Evolutionary conservation across 2,113 vertebrate species (phyloP).

Genomic region (Alligator sinensis): DNA sequence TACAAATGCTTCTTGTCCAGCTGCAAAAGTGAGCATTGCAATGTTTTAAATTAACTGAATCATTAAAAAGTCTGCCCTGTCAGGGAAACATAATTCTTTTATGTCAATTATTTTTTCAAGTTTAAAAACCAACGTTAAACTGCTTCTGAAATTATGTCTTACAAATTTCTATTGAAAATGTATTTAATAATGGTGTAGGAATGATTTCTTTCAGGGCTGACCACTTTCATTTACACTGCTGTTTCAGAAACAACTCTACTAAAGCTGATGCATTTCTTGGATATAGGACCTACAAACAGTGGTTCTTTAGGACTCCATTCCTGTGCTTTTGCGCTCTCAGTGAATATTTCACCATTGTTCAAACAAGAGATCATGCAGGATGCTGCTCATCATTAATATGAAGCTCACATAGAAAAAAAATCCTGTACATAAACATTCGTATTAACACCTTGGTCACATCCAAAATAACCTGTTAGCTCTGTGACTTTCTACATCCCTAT

Average conservation of each 20-base stretch:
- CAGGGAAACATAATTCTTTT: not conserved
- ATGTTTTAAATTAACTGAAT: not conserved
- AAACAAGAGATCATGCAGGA: not conserved
- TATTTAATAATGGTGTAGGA: not conserved
- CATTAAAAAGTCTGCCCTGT: not conserved
- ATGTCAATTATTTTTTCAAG: not conserved
- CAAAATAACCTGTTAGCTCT: not conserved
- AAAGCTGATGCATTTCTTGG: not conserved
- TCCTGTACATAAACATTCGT: not conserved
- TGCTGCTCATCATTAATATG: not conserved
- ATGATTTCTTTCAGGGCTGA: not conserved
- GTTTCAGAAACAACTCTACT: not conserved
- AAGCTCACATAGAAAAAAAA: too few relatives aligned
- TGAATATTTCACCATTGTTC: not conserved
- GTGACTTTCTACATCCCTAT: not conserved
- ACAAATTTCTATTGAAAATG: not conserved
- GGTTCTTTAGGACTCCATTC: not conserved
- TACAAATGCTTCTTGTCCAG: constrained; percentile 88
- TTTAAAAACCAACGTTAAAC: not conserved
- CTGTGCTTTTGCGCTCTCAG: not conserved
- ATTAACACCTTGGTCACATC: not conserved
- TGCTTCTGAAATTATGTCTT: not conserved
- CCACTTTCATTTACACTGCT: not conserved
- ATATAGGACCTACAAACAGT: not conserved
- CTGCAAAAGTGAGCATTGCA: constrained; percentile 68